These are phyloP conservation scores for Mormoops blainvillei DNA, from an alignment of 2,113 vertebrate species.

Conservation along the genomic window DNA sequence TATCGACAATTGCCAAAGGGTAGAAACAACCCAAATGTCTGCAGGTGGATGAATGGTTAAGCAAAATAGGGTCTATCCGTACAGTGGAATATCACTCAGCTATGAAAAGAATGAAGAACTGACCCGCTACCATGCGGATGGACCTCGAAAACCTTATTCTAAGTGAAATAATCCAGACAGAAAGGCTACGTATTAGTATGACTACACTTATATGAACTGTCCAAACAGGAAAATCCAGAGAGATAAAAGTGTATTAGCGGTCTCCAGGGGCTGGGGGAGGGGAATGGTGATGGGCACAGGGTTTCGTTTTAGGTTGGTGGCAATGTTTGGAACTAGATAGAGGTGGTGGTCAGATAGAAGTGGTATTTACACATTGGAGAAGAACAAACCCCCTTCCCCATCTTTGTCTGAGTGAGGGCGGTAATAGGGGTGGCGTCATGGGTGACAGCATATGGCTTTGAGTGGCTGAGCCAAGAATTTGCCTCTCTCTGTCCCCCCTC, in stretches of 20 bases:
- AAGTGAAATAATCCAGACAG: neutral
- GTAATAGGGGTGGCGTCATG: accelerated
- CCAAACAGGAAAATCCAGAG: neutral
- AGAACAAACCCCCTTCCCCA: neutral
- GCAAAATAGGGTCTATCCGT: accelerated
- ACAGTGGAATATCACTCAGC: neutral
- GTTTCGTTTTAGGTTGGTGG: neutral
- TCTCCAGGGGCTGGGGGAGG: neutral
- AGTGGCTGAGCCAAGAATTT: neutral
- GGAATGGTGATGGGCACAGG: neutral
- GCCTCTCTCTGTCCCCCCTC: neutral
- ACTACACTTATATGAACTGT: neutral
- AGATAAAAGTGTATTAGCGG: neutral
- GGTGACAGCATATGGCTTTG: neutral
- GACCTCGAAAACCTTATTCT: neutral
- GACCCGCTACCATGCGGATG: accelerated
- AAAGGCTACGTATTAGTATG: neutral
- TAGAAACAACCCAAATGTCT: neutral
- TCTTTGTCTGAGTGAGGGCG: neutral
- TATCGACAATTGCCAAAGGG: neutral
- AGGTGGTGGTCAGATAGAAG: neutral
- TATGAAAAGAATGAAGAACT: accelerated
- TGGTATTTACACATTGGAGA: neutral
- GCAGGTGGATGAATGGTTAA: neutral
- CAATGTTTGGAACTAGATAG: neutral